These are phyloP conservation scores for Tupaia tana DNA, from an alignment of 2,113 vertebrate genomes.

Conservation along the genomic window DNA sequence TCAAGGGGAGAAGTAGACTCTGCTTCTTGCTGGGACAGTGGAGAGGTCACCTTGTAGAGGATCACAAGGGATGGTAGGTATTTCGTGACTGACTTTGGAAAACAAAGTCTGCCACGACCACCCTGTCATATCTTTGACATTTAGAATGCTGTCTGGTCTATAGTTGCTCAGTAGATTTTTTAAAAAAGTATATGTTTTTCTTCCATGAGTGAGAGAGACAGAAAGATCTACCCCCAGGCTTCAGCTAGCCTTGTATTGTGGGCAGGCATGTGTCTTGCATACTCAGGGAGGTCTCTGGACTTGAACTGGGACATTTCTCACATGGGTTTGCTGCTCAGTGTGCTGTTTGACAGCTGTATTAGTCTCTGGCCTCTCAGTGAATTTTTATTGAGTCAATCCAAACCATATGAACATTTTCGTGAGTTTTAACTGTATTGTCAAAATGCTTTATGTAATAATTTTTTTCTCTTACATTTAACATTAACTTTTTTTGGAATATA, in stretches of 20 bases:
- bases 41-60: neutral
- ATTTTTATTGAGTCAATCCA: neutral
- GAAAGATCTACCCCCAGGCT: no score
- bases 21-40: neutral
- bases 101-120: neutral
- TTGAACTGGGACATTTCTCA: no score
- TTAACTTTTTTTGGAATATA: neutral
- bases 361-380: neutral
- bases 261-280: no score
- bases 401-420: neutral
- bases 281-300: no score
- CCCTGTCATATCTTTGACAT: neutral
- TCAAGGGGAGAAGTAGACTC: neutral
- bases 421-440: neutral
- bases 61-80: neutral
- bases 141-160: neutral
- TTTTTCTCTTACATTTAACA: neutral
- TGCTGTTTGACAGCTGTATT: no score
- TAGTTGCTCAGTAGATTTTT: neutral
- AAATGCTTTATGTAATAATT: constrained; percentile 11
- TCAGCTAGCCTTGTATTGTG: no score
- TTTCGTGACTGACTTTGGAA: neutral
- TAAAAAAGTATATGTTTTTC: no score
- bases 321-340: no score
- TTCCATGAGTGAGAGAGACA: no score